Base-by-base conservation (phyloP, 2,113 vertebrate species). In the Plecturocebus donacophilus region DNA sequence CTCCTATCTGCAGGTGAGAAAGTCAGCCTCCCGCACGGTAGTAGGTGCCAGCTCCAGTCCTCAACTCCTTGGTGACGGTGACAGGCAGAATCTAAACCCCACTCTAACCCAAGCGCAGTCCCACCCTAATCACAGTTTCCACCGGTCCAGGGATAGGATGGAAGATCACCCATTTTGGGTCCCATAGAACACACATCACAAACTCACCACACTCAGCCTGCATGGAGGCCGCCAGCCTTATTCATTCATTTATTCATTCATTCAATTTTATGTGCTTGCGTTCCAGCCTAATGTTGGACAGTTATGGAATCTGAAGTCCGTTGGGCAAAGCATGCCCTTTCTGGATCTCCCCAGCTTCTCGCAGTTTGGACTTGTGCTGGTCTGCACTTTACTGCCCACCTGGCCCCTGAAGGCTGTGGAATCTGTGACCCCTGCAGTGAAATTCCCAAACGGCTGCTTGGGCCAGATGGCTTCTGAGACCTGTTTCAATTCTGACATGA, bases 181-280 rank as follows among this genome's bases (percentile, higher is more conserved):
- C 58, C 52, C 11, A 3, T 1, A 4, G 47, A 13, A 14, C n/a
- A 2, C 11, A 0, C 1, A 1, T 10, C 25, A 35, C 71, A 45
- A 40, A 1, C 8, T 1, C 2, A 0, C 0, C 1, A 16, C 8
- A 49, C 5, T n/a, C 25, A 6, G 25, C 16, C 32, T 0, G 2
- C 13, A 3, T 2, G 1, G 19, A 35, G 49, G 25, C 17, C 25
- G 3, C 20, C 5, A 12, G 27, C 14, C 54, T 25, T 35, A 5
- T 35, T 49, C 17, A 11, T 35, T 77, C 40, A 35, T 66, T 30
- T 12, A 68, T 25, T 42, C 71, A 25, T 13, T 25, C n/a, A 27
- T 27, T 25, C 21, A 40, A 14, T 40, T 3, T 1, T 8, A 45
- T 42, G 0, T 32, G 27, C 40, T 3, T 47, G 45, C 8, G 0